Base-by-base conservation (phyloP, 2,113 vertebrate genomes). In the Tichodroma muraria region DNA sequence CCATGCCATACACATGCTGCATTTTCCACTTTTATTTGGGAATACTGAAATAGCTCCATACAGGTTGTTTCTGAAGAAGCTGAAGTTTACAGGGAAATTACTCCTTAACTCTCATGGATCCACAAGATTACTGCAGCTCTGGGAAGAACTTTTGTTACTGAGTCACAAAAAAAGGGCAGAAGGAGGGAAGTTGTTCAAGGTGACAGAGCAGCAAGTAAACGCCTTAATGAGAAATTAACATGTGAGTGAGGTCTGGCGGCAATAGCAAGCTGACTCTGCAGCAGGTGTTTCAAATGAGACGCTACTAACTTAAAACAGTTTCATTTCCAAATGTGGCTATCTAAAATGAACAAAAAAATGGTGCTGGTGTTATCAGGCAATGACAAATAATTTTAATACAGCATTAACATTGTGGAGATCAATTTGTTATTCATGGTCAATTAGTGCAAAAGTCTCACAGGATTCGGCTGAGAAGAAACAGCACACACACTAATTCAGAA, bases 391-490 rank as follows among this genome's bases (percentile, higher is more conserved):
- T n/a, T 88, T 66, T 33, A 75, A 70, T 38, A 77, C 8, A 24
- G 14, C 0, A 0, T 24, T 23, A 69, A 54, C 27, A 19, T 71
- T 0, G 0, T 15, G 63, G 59, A 70, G 82, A 40, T n/a, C 14
- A 53, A 64, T 77, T 69, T 77, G 45, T 77, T 77, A 76, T 35
- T 72, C 40, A 23, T 2, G 38, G 31, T 52, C 80, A 60, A 12
- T 75, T 71, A 84, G 4, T 5, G 18, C 44, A 84, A 54, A 88
- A 89, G 53, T 49, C 70, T 86, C 61, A 25, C 3, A n/a, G 16
- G 23, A 65, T 63, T 22, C 25, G 47, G 84, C 19, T 28, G 50
- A 40, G 82, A 69, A 85, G 18, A 56, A 86, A 28, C 10, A 79
- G 22, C 54, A 69, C 17, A 65, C 33, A 40, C 59, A 38, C 25